A percentile compares a stretch with the other conserved stretches of the same genome.
Conservation (phyloP, 2,797 vertebrate genomes). For the Loriculus beryllinus region DNA sequence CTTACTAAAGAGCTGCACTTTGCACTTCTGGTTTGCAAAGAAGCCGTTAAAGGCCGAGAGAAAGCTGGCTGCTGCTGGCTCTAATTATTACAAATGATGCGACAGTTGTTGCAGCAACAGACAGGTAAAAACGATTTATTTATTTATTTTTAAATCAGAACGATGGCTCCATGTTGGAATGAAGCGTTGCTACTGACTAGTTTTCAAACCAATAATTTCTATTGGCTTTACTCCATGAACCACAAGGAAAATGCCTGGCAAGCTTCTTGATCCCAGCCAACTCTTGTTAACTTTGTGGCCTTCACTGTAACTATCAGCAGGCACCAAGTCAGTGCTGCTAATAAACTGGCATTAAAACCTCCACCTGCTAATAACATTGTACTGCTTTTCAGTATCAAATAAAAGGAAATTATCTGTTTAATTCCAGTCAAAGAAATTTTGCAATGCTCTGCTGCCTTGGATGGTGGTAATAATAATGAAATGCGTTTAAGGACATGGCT, state of each 20-base stretch:
- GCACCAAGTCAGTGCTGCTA: conserved; percentile 57
- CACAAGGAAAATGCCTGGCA: conserved; percentile 74
- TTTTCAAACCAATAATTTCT: conserved; percentile 65
- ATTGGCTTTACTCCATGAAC: conserved; percentile 74
- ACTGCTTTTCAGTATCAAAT: conserved; percentile 62
- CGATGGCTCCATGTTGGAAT: conserved; percentile 1
- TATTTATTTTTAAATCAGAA: background rate
- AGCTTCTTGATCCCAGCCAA: conserved; percentile 59
- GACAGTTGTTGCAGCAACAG: conserved; percentile 3
- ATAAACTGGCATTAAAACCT: conserved; percentile 68
- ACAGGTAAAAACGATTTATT: background rate
- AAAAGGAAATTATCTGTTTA: conserved; percentile 71
- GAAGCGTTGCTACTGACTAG: conserved; percentile 33
- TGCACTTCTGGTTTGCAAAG: background rate
- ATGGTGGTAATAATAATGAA: background rate
- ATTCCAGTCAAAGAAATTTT: conserved; percentile 53
- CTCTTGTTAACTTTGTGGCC: conserved; percentile 78
- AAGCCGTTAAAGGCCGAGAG: conserved; percentile 24
- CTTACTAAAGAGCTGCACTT: background rate
- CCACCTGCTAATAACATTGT: conserved; percentile 68
- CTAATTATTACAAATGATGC: conserved; percentile 52
- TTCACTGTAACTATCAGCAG: conserved; percentile 70
- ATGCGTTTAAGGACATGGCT: background rate
- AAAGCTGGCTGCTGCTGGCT: conserved; percentile 4
- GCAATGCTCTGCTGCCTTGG: background rate